Base-by-base conservation (phyloP, 2,113 vertebrate genomes). In the Otocyon megalotis region DNA sequence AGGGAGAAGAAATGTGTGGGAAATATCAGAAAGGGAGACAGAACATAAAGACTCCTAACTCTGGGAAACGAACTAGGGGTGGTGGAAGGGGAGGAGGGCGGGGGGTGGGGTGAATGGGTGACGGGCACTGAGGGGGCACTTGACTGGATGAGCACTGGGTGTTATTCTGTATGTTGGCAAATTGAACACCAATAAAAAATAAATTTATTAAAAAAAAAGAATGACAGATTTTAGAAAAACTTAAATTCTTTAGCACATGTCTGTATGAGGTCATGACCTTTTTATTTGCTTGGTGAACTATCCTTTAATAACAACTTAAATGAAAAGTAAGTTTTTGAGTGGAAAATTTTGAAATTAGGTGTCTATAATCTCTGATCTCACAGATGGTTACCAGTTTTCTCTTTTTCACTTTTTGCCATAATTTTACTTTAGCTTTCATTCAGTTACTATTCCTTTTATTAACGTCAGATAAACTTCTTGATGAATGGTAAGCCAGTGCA, bases 381-480 rank as follows among this genome's bases (percentile, higher is more conserved):
- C 2, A 87, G 32, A 60, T 83, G 63, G 48, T 83, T 32, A 53
- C 3, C 11, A 60, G 28, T 16, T 5, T 54, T 93, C 17, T 89
- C n/a, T 28, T 96, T 80, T 63, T 71, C 15, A 20, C 24, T 48
- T 84, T 89, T 54, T 62, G 28, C 17, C 32, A 16, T 24, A 65
- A 62, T 96, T 97, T 93, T 87, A 67, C 58, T 60, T 8, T 90
- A 56, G 94, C 19, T 87, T 91, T 80, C 5, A 82, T 69, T 94
- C 56, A 88, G 16, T 62, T 69, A 48, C 22, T 12, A 35, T 67
- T 60, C 13, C 32, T 62, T 83, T 65, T 50, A 91, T 58, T 91
- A 37, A 90, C 11, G 4, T 12, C 20, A 53, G 53, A 80, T 77
- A 54, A 93, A 30, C 15, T 60, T 79, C 63, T 30, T 86, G 35